phyloP scores from a whole-genome alignment of 2,113 vertebrate species.

The Odocoileus virginianus region DNA sequence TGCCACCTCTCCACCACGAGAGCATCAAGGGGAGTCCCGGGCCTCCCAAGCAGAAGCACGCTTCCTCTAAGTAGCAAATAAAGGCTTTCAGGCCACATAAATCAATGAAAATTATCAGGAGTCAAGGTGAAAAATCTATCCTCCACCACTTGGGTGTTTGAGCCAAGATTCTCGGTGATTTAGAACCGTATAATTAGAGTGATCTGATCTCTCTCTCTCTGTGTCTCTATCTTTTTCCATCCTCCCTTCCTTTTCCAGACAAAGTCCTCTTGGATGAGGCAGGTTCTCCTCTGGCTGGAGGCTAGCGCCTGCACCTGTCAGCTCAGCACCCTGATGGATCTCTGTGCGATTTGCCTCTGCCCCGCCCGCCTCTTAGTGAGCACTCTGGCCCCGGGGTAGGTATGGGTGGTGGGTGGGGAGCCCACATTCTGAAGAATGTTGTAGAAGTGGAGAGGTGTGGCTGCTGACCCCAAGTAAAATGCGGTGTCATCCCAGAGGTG shows the following conservation, averaged over 20 bases:
- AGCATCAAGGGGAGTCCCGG: slow-evolving; percentile 23
- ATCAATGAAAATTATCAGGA: slow-evolving; percentile 78
- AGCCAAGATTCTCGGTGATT: slow-evolving; percentile 70
- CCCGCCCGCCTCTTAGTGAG: slow-evolving; percentile 12
- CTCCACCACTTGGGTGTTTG: slow-evolving; percentile 55
- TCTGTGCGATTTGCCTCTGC: slow-evolving; percentile 37
- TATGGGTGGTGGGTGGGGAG: background rate
- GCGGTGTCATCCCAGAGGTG: background rate
- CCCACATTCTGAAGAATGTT: background rate
- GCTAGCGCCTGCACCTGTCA: slow-evolving; percentile 64
- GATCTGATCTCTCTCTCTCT: background rate
- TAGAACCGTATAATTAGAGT: slow-evolving; percentile 72
- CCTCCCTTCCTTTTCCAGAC: slow-evolving; percentile 4
- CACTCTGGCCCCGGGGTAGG: background rate
- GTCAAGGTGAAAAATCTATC: slow-evolving; percentile 72
- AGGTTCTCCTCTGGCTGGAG: slow-evolving; percentile 6
- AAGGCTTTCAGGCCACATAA: slow-evolving; percentile 73
- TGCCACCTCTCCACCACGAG: background rate
- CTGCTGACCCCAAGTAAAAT: background rate
- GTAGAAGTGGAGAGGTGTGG: background rate
- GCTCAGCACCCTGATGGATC: slow-evolving; percentile 50
- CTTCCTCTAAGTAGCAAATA: slow-evolving; percentile 69
- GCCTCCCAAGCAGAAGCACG: slow-evolving; percentile 39
- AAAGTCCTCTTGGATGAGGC: background rate
- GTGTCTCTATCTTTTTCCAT: background rate